phyloP scores from a whole-genome alignment of 2,888 invertebrate genomes.

The Spisula subtruncata region DNA sequence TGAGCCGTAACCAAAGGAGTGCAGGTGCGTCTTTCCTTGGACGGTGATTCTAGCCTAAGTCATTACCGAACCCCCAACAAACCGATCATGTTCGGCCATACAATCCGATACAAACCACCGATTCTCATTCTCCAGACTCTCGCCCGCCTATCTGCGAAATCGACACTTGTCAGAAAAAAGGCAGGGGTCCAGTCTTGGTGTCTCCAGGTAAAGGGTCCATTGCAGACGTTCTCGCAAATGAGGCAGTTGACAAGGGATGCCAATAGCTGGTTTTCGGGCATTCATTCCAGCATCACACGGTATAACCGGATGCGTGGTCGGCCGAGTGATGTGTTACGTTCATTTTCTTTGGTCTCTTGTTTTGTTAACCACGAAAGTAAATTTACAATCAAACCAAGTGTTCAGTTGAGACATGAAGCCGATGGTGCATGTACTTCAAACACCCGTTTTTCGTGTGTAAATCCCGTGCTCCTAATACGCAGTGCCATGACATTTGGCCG shows the following conservation, averaged over 20 bases:
- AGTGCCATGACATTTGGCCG: too few species aligned
- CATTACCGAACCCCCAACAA: background rate
- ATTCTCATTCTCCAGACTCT: background rate
- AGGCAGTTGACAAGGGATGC: background rate
- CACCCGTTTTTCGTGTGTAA: too few species aligned
- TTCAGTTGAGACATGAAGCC: too few species aligned
- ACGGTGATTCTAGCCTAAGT: background rate
- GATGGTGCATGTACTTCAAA: too few species aligned
- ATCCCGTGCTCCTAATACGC: too few species aligned
- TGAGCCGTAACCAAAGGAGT: background rate
- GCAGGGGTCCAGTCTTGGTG: background rate
- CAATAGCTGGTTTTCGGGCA: background rate
- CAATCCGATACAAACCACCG: background rate
- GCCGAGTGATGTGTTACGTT: too few species aligned
- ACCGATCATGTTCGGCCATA: background rate
- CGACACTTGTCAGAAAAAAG: background rate
- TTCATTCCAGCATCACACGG: background rate
- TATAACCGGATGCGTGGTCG: too few species aligned
- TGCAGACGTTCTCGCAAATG: background rate
- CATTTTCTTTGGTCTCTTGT: too few species aligned
- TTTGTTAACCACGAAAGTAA: too few species aligned
- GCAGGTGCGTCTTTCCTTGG: background rate
- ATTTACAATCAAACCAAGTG: too few species aligned
- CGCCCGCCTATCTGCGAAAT: too few species aligned
- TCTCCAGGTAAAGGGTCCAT: background rate